phyloP scores from a whole-genome alignment of 2,797 vertebrate species.

The Falco cherrug region DNA sequence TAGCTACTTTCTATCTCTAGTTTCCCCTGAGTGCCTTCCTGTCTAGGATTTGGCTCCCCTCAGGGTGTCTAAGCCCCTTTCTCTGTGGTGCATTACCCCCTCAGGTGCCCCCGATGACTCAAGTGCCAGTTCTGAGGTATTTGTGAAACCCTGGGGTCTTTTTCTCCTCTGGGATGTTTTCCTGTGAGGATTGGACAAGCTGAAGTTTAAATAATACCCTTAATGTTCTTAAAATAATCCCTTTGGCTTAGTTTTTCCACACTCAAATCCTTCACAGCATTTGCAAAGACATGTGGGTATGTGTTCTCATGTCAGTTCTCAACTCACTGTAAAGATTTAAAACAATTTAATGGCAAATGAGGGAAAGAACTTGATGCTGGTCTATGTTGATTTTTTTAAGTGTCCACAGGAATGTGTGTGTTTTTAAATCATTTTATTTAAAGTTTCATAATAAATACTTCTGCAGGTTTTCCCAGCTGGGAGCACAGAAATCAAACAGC shows the following conservation, averaged over 20 bases:
- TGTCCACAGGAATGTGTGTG: not conserved
- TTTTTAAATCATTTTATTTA: conserved; percentile 19
- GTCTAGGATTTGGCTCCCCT: fast-evolving
- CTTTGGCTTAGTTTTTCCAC: not conserved
- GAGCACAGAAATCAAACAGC: not conserved
- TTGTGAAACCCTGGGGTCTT: fast-evolving
- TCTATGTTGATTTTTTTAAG: not conserved
- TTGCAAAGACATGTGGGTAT: fast-evolving
- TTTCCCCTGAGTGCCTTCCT: too few species aligned
- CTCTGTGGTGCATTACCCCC: fast-evolving
- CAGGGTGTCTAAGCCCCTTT: fast-evolving
- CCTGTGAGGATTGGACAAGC: not conserved
- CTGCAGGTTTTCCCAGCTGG: not conserved
- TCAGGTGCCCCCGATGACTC: fast-evolving
- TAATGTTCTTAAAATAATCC: not conserved
- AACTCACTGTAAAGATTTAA: not conserved
- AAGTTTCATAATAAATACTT: conserved; percentile 27
- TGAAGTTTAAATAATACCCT: not conserved
- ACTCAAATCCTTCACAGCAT: fast-evolving
- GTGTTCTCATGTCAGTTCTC: too few species aligned
- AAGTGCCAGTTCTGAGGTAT: not conserved
- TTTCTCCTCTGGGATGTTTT: not conserved
- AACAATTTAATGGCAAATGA: not conserved
- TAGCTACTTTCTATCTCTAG: fast-evolving
- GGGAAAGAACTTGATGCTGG: not conserved